Evolutionary conservation across 1,140 invertebrate species (phyloP).

Genomic region (Drosophila biarmipes): DNA sequence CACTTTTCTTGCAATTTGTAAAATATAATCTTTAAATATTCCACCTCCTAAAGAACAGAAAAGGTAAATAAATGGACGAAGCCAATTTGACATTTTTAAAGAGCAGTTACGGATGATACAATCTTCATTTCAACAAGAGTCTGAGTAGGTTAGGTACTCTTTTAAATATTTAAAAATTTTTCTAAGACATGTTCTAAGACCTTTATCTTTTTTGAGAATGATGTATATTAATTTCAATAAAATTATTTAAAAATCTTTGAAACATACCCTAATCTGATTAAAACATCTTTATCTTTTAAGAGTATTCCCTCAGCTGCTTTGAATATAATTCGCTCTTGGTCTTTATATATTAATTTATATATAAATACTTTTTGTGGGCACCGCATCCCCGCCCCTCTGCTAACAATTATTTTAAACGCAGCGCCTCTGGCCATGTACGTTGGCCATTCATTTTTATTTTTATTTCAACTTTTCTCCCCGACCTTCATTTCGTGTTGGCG

Average conservation of each 20-base stretch:
- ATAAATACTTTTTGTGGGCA: constrained; percentile 14
- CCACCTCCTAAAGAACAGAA: too few relatives aligned
- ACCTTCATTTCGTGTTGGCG: constrained; percentile 29
- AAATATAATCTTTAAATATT: too few relatives aligned
- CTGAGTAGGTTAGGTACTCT: too few relatives aligned
- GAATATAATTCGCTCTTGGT: neutral
- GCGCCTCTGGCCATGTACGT: constrained; percentile 45
- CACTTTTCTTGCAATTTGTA: too few relatives aligned
- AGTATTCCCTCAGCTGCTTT: neutral
- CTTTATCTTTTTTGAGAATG: too few relatives aligned
- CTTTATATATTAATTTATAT: constrained; percentile 19
- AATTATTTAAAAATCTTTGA: neutral
- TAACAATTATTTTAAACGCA: constrained; percentile 51
- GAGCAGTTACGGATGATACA: too few relatives aligned
- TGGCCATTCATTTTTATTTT: constrained; percentile 63
- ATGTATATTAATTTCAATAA: too few relatives aligned
- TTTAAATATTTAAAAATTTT: too few relatives aligned
- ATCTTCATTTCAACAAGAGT: too few relatives aligned
- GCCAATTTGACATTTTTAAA: too few relatives aligned
- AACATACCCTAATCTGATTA: neutral
- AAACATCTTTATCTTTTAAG: neutral
- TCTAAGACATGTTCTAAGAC: too few relatives aligned
- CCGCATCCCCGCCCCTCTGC: constrained; percentile 8
- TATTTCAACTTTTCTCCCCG: constrained; percentile 35
- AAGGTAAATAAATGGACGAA: too few relatives aligned